Percentiles rank a stretch among this genome's conserved stretches.
Conservation (phyloP, 2,113 vertebrate genomes). For the Epinephelus fuscoguttatus region DNA sequence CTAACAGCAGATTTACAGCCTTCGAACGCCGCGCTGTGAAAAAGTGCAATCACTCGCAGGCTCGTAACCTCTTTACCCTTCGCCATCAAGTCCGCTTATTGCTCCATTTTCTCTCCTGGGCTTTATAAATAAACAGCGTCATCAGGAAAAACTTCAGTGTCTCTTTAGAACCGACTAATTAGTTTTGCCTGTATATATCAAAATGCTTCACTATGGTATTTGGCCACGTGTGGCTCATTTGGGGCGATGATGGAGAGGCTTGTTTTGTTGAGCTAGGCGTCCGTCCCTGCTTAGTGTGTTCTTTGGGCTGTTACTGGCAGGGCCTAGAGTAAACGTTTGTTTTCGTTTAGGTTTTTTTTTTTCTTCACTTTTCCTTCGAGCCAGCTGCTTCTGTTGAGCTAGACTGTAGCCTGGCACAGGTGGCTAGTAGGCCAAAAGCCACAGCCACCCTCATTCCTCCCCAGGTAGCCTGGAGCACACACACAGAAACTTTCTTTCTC, state of each 20-base stretch:
- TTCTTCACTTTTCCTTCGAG: slow-evolving; percentile 28
- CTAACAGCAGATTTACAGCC: slow-evolving; percentile 80
- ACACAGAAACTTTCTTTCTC: background rate
- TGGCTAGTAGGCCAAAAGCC: slow-evolving; percentile 49
- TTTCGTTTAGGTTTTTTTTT: background rate
- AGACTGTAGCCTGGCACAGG: slow-evolving; percentile 58
- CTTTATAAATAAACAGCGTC: slow-evolving; percentile 78
- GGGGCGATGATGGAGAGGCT: slow-evolving; percentile 26
- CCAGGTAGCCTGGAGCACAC: slow-evolving; percentile 36
- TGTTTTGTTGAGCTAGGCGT: slow-evolving; percentile 31
- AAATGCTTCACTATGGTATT: slow-evolving; percentile 69
- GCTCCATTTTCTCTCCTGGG: slow-evolving; percentile 71
- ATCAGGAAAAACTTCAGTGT: slow-evolving; percentile 65
- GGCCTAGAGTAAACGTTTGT: slow-evolving; percentile 49
- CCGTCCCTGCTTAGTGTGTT: slow-evolving; percentile 14
- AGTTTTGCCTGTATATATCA: slow-evolving; percentile 68
- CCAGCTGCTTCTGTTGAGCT: slow-evolving; percentile 42
- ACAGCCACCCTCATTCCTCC: slow-evolving; percentile 36
- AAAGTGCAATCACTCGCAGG: slow-evolving; percentile 78
- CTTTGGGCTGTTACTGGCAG: slow-evolving; percentile 12
- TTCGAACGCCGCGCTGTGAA: slow-evolving; percentile 68
- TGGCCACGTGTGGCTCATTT: slow-evolving; percentile 50
- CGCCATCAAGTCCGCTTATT: slow-evolving; percentile 60
- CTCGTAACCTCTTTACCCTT: slow-evolving; percentile 78
- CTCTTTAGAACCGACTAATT: slow-evolving; percentile 70